Evolutionary conservation across 2,888 invertebrate species (phyloP).

Genomic region (Heteromyza rotundicornis): DNA sequence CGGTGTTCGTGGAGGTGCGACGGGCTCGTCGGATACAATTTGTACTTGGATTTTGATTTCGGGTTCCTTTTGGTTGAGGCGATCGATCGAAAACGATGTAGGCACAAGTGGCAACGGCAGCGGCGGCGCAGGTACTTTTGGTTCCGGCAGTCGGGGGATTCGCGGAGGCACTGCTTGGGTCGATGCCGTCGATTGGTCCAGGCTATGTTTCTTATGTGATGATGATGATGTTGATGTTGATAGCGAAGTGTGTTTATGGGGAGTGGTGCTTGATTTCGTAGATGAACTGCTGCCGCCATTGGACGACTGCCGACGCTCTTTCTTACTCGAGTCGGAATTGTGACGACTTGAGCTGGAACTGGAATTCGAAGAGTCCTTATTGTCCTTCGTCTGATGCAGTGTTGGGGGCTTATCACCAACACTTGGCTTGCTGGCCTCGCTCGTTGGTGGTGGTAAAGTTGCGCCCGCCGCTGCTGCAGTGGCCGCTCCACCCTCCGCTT

Average conservation of each 20-base stretch:
- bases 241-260: neutral
- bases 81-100: constrained; percentile 48
- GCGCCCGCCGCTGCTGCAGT: constrained; percentile 13
- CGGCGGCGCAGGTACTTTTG: constrained; percentile 37
- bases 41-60: constrained; percentile 61
- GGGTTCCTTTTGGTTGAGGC: constrained; percentile 60
- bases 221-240: neutral
- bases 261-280: constrained; percentile 7
- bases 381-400: too few species aligned
- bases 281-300: constrained; percentile 10
- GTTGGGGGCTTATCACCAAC: too few species aligned
- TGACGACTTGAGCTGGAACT: constrained; percentile 19
- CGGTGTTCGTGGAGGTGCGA: constrained; percentile 10
- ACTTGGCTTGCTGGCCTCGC: neutral
- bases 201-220: neutral
- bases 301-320: constrained; percentile 7
- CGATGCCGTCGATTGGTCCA: constrained; percentile 6
- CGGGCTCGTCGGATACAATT: constrained; percentile 57
- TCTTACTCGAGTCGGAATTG: neutral
- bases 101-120: constrained; percentile 53
- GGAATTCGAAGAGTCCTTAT: neutral
- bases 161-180: constrained; percentile 28
- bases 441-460: neutral
- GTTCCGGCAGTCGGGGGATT: constrained; percentile 40
- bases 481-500: too few species aligned